phyloP scores from a whole-genome alignment of 2,888 invertebrate species.

The Julus scandinavius region DNA sequence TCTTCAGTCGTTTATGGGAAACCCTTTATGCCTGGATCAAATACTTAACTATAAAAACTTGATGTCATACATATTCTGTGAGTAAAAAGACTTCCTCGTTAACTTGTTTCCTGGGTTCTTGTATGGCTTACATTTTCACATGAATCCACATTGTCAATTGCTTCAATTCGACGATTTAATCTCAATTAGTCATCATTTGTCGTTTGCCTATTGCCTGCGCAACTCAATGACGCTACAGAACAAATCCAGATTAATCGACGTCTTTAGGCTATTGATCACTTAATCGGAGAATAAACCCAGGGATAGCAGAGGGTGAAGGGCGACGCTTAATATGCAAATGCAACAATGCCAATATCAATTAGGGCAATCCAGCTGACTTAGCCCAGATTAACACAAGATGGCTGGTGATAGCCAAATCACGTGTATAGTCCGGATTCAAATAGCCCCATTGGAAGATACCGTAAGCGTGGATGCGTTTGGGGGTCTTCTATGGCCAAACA shows the following conservation, averaged over 20 bases:
- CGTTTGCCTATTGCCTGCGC: background rate
- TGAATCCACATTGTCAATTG: background rate
- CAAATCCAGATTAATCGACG: background rate
- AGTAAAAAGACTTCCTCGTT: background rate
- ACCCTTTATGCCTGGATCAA: background rate
- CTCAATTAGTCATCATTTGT: background rate
- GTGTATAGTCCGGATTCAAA: background rate
- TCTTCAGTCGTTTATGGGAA: too few relatives aligned
- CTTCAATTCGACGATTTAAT: background rate
- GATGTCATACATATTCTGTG: background rate
- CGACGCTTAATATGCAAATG: background rate
- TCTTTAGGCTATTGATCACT: background rate
- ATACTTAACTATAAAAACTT: background rate
- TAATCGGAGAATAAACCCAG: conserved; percentile 6
- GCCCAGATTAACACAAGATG: background rate
- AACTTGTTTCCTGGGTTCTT: background rate
- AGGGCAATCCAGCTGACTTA: background rate
- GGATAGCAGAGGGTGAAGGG: background rate
- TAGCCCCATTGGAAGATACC: background rate
- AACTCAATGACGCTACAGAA: background rate
- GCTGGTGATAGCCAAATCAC: background rate
- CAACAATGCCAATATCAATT: conserved; percentile 20
- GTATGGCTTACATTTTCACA: background rate
- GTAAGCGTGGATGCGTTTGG: background rate
- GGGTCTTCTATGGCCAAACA: background rate